Evolutionary conservation across 30 jellyfish, hydroid and myxozoan species (phyloP).

Genomic region (Hydractinia echinata): DNA sequence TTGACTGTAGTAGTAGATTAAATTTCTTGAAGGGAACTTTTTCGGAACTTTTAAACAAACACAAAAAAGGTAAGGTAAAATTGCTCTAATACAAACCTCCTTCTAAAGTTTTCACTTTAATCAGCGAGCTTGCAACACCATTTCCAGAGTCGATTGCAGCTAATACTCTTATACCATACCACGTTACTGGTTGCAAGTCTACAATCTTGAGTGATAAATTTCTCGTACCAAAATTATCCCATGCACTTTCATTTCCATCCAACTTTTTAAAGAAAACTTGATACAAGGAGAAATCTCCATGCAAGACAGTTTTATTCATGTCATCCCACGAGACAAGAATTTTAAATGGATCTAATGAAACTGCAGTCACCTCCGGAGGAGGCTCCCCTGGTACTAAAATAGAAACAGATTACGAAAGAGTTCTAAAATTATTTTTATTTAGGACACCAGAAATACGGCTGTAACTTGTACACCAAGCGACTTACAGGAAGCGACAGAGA

Average conservation of each 20-base stretch:
- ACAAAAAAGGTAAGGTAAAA: not conserved
- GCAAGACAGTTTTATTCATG: not conserved
- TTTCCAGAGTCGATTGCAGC: not conserved
- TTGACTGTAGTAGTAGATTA: not conserved
- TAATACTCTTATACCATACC: constrained; percentile 11
- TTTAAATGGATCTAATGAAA: not conserved
- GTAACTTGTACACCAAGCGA: no score
- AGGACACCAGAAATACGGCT: no score
- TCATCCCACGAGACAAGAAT: constrained; percentile 15
- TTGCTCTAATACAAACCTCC: not conserved
- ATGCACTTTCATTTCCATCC: not conserved
- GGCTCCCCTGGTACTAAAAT: constrained; percentile 15
- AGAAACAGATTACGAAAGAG: not conserved
- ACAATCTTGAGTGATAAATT: not conserved
- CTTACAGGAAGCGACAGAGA: constrained; percentile 1
- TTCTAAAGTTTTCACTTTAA: not conserved
- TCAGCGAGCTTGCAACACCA: constrained; percentile 7
- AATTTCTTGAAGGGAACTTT: not conserved
- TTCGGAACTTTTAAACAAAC: not conserved
- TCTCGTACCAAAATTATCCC: constrained; percentile 24
- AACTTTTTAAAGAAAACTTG: constrained; percentile 10
- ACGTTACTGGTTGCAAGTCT: constrained; percentile 3
- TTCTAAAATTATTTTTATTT: no score
- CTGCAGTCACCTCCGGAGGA: constrained; percentile 14
- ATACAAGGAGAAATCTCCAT: constrained; percentile 7